A percentile compares a stretch with the other conserved stretches of the same genome.
Conservation (phyloP, 2,797 vertebrate genomes). For the Thalassophryne amazonica region DNA sequence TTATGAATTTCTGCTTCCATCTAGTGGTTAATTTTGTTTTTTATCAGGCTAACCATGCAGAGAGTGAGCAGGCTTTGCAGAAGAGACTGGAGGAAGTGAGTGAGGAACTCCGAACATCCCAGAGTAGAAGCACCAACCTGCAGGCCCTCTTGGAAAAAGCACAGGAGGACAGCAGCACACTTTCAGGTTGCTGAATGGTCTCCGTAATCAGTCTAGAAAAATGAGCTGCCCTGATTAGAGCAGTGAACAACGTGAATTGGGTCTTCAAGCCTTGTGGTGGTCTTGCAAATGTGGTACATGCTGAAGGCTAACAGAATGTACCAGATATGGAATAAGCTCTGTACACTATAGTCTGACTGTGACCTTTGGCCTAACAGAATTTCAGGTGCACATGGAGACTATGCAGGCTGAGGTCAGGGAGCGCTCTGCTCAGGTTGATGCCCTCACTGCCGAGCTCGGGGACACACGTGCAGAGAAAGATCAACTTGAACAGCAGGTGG, state of each 20-base stretch:
- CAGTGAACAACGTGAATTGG: no score
- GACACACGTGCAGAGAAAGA: constrained; percentile 78
- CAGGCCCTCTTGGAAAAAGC: constrained; percentile 79
- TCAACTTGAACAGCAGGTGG: constrained; percentile 82
- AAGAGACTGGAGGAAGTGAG: constrained; percentile 88
- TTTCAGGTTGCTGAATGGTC: constrained; percentile 79
- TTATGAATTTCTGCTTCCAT: constrained; percentile 34
- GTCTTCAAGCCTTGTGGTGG: no score
- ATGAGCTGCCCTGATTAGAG: no score
- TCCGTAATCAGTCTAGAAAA: no score
- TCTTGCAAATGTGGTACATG: neutral
- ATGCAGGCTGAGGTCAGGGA: constrained; percentile 80
- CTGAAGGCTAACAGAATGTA: neutral
- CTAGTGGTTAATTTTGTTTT: constrained; percentile 29
- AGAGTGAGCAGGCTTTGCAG: constrained; percentile 83
- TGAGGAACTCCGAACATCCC: constrained; percentile 84
- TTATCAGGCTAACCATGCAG: constrained; percentile 78
- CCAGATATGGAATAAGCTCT: neutral
- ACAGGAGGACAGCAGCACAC: constrained; percentile 78
- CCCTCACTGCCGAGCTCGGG: constrained; percentile 77
- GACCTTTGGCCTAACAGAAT: constrained; percentile 68
- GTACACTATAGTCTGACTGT: neutral
- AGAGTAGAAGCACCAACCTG: constrained; percentile 80
- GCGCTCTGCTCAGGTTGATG: constrained; percentile 74
- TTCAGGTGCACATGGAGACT: constrained; percentile 75